Percentiles rank a stretch among this genome's conserved stretches.
phyloP scores from a whole-genome alignment of 2,113 vertebrate genomes.

The Amazona vittata region DNA sequence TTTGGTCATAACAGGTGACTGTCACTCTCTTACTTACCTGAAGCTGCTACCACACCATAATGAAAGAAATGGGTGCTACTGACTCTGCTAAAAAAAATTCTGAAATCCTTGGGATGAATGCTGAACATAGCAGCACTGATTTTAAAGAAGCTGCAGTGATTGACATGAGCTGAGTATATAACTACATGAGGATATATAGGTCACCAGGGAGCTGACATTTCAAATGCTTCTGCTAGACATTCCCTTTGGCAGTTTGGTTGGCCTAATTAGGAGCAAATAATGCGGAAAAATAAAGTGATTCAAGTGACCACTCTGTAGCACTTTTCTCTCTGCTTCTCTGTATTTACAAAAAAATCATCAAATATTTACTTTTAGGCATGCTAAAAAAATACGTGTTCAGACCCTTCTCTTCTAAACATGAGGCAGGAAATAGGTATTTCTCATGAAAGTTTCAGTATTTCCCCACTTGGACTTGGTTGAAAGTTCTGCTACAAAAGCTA shows the following conservation, averaged over 20 bases:
- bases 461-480: not conserved
- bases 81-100: not conserved
- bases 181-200: not conserved
- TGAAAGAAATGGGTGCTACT: not conserved
- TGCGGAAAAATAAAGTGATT: not conserved
- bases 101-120: not conserved
- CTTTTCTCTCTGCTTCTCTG: not conserved
- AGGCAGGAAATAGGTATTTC: not conserved
- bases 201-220: not conserved
- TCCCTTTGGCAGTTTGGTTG: not conserved
- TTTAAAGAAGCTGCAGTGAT: not conserved
- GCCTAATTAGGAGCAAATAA: not conserved
- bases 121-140: not conserved
- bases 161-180: not conserved
- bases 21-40: not conserved
- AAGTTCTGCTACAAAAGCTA: not conserved
- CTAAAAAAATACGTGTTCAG: not conserved
- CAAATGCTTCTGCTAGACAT: not conserved
- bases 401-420: not conserved
- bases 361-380: slow-evolving; percentile 16
- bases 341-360: not conserved
- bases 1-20: not conserved
- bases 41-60: not conserved
- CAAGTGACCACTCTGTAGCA: not conserved
- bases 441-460: not conserved